These are phyloP conservation scores for Microchirus variegatus DNA, from an alignment of 2,797 vertebrate species.

Conservation along the genomic window DNA sequence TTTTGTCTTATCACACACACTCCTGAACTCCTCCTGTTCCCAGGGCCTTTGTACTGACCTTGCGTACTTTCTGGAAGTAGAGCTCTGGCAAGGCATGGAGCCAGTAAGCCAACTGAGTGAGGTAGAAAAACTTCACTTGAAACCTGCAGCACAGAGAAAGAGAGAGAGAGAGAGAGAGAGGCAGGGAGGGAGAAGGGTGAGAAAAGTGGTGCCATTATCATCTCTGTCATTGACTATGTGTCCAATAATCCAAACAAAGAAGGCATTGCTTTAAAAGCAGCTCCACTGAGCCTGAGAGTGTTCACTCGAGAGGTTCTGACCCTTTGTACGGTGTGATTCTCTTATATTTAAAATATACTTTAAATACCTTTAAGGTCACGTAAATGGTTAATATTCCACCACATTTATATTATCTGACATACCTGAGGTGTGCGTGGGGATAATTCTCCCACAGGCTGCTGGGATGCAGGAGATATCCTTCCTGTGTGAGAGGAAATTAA, in stretches of 20 bases:
- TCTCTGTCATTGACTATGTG: background rate
- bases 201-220: background rate
- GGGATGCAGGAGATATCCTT: conserved; percentile 93
- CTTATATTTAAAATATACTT: no score
- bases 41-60: conserved; percentile 85
- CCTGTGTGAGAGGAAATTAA: conserved; percentile 73
- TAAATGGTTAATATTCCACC: no score
- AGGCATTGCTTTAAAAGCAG: no score
- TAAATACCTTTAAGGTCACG: no score
- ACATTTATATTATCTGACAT: background rate
- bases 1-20: background rate
- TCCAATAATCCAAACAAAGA: no score
- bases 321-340: no score
- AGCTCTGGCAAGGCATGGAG: conserved; percentile 94
- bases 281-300: no score
- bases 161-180: background rate
- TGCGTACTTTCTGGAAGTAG: conserved; percentile 99
- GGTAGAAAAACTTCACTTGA: conserved; percentile 99
- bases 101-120: conserved; percentile 98
- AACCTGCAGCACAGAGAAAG: conserved; percentile 81
- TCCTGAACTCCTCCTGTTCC: conserved; percentile 28
- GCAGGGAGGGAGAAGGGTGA: background rate
- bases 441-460: conserved; percentile 97
- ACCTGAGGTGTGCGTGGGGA: conserved; percentile 95
- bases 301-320: no score